phyloP scores from a whole-genome alignment of 2,888 invertebrate genomes.

The Leucophora obtusa region DNA sequence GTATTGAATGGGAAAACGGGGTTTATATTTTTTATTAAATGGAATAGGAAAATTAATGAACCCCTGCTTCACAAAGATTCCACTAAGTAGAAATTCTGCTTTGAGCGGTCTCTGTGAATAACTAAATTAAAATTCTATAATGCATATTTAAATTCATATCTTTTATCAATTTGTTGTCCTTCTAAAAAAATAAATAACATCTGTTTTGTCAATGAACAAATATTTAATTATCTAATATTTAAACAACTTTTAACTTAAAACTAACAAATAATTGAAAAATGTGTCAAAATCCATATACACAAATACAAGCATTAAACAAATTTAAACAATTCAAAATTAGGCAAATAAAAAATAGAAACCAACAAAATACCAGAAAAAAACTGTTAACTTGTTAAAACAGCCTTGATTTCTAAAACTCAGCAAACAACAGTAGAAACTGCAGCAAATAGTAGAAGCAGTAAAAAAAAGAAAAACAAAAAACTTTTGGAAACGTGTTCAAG shows the following conservation, averaged over 20 bases:
- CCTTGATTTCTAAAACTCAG: slow-evolving; percentile 22
- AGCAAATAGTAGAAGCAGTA: not conserved
- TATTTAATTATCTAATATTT: not conserved
- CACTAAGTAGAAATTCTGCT: no score
- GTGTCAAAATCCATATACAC: not conserved
- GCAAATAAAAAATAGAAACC: not conserved
- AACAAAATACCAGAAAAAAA: not conserved
- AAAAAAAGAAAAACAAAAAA: not conserved
- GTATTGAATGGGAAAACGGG: not conserved
- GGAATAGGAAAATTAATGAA: no score
- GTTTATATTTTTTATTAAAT: no score
- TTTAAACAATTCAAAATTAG: slow-evolving; percentile 1
- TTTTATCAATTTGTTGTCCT: no score
- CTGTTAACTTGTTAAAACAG: slow-evolving; percentile 11
- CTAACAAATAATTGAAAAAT: not conserved
- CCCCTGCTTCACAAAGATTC: no score
- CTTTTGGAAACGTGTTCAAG: slow-evolving; percentile 32
- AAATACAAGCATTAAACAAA: not conserved
- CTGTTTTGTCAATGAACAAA: not conserved
- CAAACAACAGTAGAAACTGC: not conserved
- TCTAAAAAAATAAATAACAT: no score
- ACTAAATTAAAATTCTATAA: no score
- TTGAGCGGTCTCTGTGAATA: no score
- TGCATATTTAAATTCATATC: no score
- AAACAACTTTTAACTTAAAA: not conserved